A percentile compares a stretch with the other conserved stretches of the same genome.
Evolutionary conservation across 2,113 vertebrate genomes (phyloP).

Genomic region (Chinchilla lanigera): DNA sequence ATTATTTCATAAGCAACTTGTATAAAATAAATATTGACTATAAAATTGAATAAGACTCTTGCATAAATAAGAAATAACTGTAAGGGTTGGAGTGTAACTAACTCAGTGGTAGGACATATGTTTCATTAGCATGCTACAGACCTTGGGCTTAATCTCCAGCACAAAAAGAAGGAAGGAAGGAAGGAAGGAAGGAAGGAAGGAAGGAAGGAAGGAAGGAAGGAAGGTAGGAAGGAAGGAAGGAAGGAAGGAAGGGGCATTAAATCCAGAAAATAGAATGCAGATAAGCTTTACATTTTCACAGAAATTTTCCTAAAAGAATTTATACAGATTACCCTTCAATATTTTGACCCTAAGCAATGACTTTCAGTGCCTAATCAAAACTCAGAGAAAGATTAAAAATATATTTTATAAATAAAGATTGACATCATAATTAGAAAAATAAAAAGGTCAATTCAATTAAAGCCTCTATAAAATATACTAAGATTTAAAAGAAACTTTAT

Average conservation of each 20-base stretch:
- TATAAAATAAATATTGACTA: neutral
- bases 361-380: constrained; percentile 37
- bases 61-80: neutral
- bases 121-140: neutral
- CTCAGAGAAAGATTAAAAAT: constrained; percentile 51
- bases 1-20: neutral
- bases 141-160: neutral
- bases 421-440: constrained; percentile 48
- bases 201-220: neutral
- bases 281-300: neutral
- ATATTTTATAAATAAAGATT: constrained; percentile 20
- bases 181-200: neutral
- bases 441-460: constrained; percentile 52
- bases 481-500: constrained; percentile 29
- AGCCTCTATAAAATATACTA: neutral
- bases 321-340: neutral
- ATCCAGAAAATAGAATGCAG: neutral
- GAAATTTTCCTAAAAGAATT: neutral
- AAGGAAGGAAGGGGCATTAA: neutral
- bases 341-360: neutral
- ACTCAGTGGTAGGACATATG: neutral
- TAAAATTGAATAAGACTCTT: neutral
- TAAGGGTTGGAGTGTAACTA: neutral
- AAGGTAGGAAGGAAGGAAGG: no score
- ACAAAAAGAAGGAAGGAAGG: neutral